Conservation (phyloP, 2,113 vertebrate genomes). For the Azemiops feae region DNA sequence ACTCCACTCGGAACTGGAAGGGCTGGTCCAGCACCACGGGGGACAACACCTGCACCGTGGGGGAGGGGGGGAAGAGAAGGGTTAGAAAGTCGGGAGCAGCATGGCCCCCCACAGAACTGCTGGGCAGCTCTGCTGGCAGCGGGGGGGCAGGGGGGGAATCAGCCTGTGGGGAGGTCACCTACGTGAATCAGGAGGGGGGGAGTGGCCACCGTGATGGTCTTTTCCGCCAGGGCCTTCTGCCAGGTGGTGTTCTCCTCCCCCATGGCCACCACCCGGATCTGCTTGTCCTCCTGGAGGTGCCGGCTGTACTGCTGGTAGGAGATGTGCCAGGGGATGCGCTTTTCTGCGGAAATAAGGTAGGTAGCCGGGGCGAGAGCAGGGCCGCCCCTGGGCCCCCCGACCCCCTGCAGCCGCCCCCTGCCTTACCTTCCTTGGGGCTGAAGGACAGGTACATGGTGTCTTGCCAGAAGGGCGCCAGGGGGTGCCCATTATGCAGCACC, state of each 20-base stretch:
- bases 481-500: slow-evolving; percentile 57
- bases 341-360: slow-evolving; percentile 55
- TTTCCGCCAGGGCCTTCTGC: slow-evolving; percentile 54
- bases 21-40: slow-evolving; percentile 23
- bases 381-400: neutral
- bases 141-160: neutral
- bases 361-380: neutral
- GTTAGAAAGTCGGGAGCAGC: neutral
- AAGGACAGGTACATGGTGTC: slow-evolving; percentile 56
- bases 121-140: neutral
- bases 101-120: neutral
- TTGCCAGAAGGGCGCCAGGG: slow-evolving; percentile 61
- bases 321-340: slow-evolving; percentile 65
- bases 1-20: slow-evolving; percentile 45
- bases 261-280: slow-evolving; percentile 70
- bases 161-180: neutral
- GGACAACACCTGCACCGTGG: slow-evolving; percentile 48
- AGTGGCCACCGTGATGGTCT: slow-evolving; percentile 65
- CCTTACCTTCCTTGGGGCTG: slow-evolving; percentile 58
- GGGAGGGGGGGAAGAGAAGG: accelerated
- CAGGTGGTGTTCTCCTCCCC: slow-evolving; percentile 56
- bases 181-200: slow-evolving; percentile 67
- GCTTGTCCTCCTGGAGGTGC: slow-evolving; percentile 63
- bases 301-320: slow-evolving; percentile 67
- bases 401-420: accelerated